Evolutionary conservation across 2,113 vertebrate species (phyloP).

Genomic region (Cynopterus brachyotis): DNA sequence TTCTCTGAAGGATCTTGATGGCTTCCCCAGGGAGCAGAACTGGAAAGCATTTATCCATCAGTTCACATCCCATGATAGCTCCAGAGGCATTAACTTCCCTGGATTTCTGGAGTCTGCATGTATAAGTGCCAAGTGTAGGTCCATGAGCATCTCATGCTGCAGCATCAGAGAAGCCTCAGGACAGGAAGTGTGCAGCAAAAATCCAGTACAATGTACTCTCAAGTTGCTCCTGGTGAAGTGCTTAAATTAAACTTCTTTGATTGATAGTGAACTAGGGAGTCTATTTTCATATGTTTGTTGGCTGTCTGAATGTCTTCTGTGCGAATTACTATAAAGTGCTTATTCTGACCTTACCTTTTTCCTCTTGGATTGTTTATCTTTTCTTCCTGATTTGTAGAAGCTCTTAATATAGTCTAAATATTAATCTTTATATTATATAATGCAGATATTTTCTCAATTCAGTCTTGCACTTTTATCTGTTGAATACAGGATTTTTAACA

Average conservation of each 20-base stretch:
- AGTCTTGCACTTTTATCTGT: not conserved
- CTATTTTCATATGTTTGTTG: not conserved
- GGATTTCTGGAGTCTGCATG: not conserved
- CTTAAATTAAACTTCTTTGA: not conserved
- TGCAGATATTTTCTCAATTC: not conserved
- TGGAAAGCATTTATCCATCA: not conserved
- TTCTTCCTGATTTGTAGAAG: not conserved
- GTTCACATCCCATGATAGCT: not conserved
- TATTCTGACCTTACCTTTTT: not conserved
- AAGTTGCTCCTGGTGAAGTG: not conserved
- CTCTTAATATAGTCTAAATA: not conserved
- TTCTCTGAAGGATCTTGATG: not conserved
- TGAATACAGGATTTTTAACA: not conserved
- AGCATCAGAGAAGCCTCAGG: not conserved
- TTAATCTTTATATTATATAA: not conserved
- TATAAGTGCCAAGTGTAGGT: not conserved
- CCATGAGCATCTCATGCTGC: not conserved
- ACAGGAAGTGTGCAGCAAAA: not conserved
- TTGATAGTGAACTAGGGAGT: not conserved
- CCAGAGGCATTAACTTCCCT: not conserved
- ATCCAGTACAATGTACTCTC: not conserved
- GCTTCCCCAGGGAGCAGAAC: not conserved
- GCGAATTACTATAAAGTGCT: not conserved
- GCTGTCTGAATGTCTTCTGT: not conserved
- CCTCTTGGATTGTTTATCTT: not conserved